Evolutionary conservation across 2,797 vertebrate species (phyloP), one percentile per base, ranked within the genome.

Genomic region (Aratinga solstitialis): DNA sequence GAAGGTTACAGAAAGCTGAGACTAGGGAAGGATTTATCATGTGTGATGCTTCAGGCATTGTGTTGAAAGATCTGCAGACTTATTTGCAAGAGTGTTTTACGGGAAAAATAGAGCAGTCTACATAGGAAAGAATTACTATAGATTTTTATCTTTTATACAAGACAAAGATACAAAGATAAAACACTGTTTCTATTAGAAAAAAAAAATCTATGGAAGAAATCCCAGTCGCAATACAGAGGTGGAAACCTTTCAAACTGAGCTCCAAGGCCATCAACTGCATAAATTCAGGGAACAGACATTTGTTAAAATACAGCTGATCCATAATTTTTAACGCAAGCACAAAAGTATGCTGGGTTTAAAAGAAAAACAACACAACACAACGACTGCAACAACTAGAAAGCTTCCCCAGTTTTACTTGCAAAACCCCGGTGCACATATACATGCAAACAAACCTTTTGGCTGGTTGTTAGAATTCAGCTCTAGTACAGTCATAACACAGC

Each of bases 11-110:
- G 96, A 97, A 97, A 98, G 97, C 98, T 97, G 96, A 97, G 94
- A 94, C 97, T 97, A 75, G 92, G 96, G 95, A 98, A 96, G 97
- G 97, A 98, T 98, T 98, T 98, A 98, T 98, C 97, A 97, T 91
- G 96, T 96, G 94, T 90, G 89, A 96, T 97, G 98, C 98, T 97
- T 97, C 95, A 92, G 98, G 98, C 98, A 97, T 96, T 97, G 97
- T 96, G 97, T 96, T 97, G 96, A 98, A 97, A 98, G 97, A 97
- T 97, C 97, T 96, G 96, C 97, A 93, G 97, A 97, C 97, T 98
- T 98, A 98, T 98, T 98, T 98, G 97, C 97, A 98, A 98, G 96
- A 93, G 95, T 97, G 95, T 98, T 98, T 98, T 98, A 97, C 89
- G 87, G 95, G 81, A 93, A 98, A 97, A 98, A 97, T 94, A 97